These are phyloP conservation scores for Cossypha polioptera DNA, from an alignment of 2,797 vertebrate genomes.

Conservation along the genomic window DNA sequence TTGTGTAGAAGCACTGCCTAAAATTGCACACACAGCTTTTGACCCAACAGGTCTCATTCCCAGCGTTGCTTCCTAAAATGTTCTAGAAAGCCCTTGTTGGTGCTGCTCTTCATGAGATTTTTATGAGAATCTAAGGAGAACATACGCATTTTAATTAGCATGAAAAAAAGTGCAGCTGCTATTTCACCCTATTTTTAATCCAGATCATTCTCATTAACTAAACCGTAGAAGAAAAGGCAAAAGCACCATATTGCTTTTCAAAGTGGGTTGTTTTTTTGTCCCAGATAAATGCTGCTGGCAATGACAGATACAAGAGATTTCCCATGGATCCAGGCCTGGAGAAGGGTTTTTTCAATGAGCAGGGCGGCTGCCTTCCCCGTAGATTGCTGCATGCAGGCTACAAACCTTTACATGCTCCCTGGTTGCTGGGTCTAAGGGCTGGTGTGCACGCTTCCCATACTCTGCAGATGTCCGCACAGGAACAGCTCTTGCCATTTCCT, in stretches of 20 bases:
- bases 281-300: background rate
- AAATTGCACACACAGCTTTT: background rate
- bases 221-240: background rate
- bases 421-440: conserved; percentile 44
- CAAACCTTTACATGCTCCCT: conserved; percentile 63
- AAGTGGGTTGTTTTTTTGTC: background rate
- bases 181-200: conserved; percentile 13
- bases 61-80: background rate
- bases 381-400: conserved; percentile 77
- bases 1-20: background rate
- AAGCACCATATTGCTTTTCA: background rate
- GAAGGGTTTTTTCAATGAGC: conserved; percentile 73
- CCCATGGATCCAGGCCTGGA: conserved; percentile 72
- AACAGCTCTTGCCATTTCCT: conserved; percentile 81
- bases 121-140: background rate
- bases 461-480: conserved; percentile 80
- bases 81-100: background rate
- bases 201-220: background rate
- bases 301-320: background rate
- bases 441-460: conserved; percentile 75
- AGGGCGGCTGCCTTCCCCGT: conserved; percentile 79
- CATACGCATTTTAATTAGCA: background rate
- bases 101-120: background rate
- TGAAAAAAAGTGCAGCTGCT: background rate
- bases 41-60: background rate